Evolutionary conservation across 2,113 vertebrate genomes (phyloP), one percentile per base, ranked within the genome.

Genomic region (Miniopterus natalensis): DNA sequence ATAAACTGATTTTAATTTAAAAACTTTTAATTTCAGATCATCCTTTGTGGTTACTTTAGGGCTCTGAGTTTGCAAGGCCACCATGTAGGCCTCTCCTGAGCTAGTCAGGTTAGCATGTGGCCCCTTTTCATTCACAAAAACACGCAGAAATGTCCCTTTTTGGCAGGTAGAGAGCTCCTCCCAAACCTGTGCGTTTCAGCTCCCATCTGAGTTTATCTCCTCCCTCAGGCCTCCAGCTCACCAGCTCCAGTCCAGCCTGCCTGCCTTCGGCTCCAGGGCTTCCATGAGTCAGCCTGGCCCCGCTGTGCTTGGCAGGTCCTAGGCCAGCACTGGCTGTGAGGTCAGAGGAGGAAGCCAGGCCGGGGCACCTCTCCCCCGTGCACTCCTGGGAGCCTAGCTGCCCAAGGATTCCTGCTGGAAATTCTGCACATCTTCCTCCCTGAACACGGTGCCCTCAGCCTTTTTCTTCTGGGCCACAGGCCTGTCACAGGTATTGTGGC

Each of bases 401-500:
- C 98, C 98, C 8, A 99, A 99, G 61, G 98, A 99, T 20, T 98
- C 98, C 94, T 95, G 98, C 92, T 98, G 98, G 97, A 98, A 99
- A 97, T 96, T 99, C 97, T 97, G 98, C 97, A 98, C 98, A 66
- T 99, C 98, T 70, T 98, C 98, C 53, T 99, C 98, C 0, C 98
- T 98, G 95, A 99, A 99, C 74, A 98, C 98, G 0, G 98, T 98
- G 95, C 97, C 87, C 92, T 98, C 92, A 0, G 98, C 95, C 96
- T 98, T 94, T 59, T 95, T 81, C 88, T 45, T 84, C 21, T 27
- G 98, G 91, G 92, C 68, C 84, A 97, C 83, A 36, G 97, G 97
- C 21, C 86, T 96, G 73, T 98, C 98, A 96, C 97, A 98, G 66
- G 98, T 97, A 89, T 98, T 98, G 51, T 98, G 98, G 15, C 98